phyloP scores from a whole-genome alignment of 2,113 vertebrate species.

The Pomatostomus ruficeps region DNA sequence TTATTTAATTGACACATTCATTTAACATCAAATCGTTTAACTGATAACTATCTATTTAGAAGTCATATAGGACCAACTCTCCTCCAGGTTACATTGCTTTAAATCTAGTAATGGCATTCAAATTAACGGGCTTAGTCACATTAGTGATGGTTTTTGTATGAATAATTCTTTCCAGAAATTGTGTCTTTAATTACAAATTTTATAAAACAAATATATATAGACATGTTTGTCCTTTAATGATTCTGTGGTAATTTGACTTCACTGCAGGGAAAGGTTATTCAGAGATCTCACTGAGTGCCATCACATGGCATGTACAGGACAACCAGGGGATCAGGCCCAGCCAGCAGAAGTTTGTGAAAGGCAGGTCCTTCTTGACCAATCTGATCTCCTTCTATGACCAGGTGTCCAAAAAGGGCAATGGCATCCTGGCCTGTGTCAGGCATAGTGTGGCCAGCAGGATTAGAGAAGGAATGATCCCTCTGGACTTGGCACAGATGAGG shows the following conservation, averaged over 20 bases:
- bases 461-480: neutral
- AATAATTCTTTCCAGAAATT: neutral
- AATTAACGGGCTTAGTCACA: neutral
- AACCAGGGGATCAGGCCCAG: neutral
- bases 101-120: neutral
- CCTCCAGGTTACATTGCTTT: neutral
- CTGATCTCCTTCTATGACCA: neutral
- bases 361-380: neutral
- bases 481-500: fast-evolving
- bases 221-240: neutral
- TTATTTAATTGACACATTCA: neutral
- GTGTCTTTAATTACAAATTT: neutral
- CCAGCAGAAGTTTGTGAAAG: neutral
- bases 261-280: neutral
- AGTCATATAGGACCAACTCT: neutral
- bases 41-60: neutral
- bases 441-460: neutral
- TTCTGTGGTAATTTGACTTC: neutral
- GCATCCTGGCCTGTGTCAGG: neutral
- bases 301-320: fast-evolving
- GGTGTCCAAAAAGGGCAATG: neutral
- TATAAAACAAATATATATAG: neutral
- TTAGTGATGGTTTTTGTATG: fast-evolving
- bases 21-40: neutral
- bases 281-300: fast-evolving